Evolutionary conservation across 2,113 vertebrate genomes (phyloP).

Genomic region (Esox niger): DNA sequence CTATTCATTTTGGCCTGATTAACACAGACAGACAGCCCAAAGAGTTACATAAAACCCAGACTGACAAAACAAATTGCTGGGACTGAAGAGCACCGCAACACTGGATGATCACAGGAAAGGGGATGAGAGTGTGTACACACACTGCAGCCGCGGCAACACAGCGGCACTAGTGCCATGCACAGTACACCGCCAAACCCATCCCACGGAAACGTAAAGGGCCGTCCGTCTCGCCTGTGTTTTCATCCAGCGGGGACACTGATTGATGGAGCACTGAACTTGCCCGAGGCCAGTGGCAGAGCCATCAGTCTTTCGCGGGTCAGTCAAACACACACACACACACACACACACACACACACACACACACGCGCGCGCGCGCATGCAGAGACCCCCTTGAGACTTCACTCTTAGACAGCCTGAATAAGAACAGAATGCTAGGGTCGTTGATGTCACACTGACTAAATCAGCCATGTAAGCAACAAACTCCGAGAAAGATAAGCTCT

Average conservation of each 20-base stretch:
- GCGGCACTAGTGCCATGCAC: background rate
- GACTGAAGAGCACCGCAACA: background rate
- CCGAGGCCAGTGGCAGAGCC: background rate
- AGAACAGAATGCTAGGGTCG: too few relatives aligned
- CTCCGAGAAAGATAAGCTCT: too few relatives aligned
- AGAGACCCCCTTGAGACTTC: too few relatives aligned
- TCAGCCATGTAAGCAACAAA: too few relatives aligned
- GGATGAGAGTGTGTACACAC: background rate
- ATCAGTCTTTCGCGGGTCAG: background rate
- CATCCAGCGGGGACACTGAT: conserved; percentile 18
- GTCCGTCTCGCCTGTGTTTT: conserved; percentile 19
- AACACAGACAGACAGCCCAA: background rate
- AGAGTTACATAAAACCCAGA: background rate
- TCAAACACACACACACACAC: too few relatives aligned
- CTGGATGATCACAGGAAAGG: background rate
- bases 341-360: too few relatives aligned
- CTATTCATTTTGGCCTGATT: background rate
- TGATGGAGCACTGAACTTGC: conserved; percentile 18
- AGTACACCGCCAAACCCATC: conserved; percentile 8
- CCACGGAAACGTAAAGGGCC: conserved; percentile 5
- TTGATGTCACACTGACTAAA: too few relatives aligned
- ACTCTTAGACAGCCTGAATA: too few relatives aligned
- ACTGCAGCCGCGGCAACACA: too few relatives aligned
- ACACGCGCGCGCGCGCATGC: too few relatives aligned
- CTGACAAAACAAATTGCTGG: background rate